phyloP scores from a whole-genome alignment of 2,797 vertebrate genomes.

The Semaprochilodus insignis region DNA sequence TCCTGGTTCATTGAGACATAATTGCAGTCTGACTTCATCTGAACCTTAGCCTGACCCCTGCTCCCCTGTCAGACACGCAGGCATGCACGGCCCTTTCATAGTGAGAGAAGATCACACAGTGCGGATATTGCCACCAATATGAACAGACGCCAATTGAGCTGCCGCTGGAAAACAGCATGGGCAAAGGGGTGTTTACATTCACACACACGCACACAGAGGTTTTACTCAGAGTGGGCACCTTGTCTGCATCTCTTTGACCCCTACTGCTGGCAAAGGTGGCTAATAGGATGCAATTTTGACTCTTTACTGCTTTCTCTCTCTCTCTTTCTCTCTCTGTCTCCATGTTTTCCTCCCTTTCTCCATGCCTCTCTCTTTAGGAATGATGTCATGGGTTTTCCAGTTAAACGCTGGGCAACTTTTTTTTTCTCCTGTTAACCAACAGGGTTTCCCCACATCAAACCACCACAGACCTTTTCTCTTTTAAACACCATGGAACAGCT shows the following conservation, averaged over 20 bases:
- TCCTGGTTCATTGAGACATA: slow-evolving; percentile 86
- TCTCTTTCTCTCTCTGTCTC: slow-evolving; percentile 52
- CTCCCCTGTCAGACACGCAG: slow-evolving; percentile 67
- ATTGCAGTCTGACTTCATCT: slow-evolving; percentile 88
- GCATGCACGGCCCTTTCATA: slow-evolving; percentile 68
- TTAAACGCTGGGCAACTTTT: slow-evolving; percentile 57
- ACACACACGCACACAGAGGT: slow-evolving; percentile 54
- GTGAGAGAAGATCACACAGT: slow-evolving; percentile 79
- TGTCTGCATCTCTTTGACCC: slow-evolving; percentile 68
- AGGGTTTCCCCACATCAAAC: slow-evolving; percentile 76
- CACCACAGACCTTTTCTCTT: slow-evolving; percentile 60
- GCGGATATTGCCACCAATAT: slow-evolving; percentile 75
- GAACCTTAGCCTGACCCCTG: slow-evolving; percentile 85
- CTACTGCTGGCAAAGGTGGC: slow-evolving; percentile 78
- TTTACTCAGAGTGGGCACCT: slow-evolving; percentile 50
- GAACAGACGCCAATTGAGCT: slow-evolving; percentile 79
- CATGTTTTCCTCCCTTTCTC: slow-evolving; percentile 42
- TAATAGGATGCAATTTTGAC: slow-evolving; percentile 78
- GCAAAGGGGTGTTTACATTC: slow-evolving; percentile 46
- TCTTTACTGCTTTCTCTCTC: slow-evolving; percentile 66
- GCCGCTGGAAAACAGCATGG: slow-evolving; percentile 68
- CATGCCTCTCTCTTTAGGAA: slow-evolving; percentile 60
- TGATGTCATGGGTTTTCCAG: slow-evolving; percentile 78
- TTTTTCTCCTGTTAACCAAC: slow-evolving; percentile 71
- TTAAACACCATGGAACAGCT: slow-evolving; percentile 57